phyloP scores from a whole-genome alignment of 2,113 vertebrate genomes.

The Dolichallabes microphthalmus region DNA sequence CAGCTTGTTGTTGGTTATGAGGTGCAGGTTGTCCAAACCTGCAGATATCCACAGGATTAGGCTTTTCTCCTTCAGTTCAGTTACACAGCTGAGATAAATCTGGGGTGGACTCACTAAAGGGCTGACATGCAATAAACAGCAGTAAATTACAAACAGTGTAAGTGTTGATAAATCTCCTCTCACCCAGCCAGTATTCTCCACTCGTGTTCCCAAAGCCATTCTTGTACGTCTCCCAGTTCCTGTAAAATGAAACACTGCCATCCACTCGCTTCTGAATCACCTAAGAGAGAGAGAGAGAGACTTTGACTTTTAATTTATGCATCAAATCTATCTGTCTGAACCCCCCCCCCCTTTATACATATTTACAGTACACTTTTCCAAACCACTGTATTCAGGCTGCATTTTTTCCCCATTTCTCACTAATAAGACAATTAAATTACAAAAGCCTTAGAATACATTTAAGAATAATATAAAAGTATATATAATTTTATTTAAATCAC shows the following conservation, averaged over 20 bases:
- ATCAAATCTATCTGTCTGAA: too few species aligned
- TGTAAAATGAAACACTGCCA: slow-evolving; percentile 59
- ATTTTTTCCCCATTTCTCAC: too few species aligned
- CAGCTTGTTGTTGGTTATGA: slow-evolving; percentile 31
- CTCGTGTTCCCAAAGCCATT: slow-evolving; percentile 59
- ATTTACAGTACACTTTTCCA: not conserved
- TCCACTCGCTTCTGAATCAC: slow-evolving; percentile 64
- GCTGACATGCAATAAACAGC: too few species aligned
- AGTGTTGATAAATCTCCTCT: slow-evolving; percentile 2
- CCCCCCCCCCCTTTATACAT: not conserved
- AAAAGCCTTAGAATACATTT: too few species aligned
- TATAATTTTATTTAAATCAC: not conserved
- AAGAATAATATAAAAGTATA: too few species aligned
- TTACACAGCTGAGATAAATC: too few species aligned
- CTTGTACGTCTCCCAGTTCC: slow-evolving; percentile 56
- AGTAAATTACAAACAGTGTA: too few species aligned
- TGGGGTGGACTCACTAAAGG: too few species aligned
- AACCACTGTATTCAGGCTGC: too few species aligned
- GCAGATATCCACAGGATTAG: not conserved
- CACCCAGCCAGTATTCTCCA: slow-evolving; percentile 65
- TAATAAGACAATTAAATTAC: too few species aligned
- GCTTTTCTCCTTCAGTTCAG: too few species aligned
- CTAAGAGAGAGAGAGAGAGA: slow-evolving; percentile 53
- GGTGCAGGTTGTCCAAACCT: slow-evolving; percentile 63
- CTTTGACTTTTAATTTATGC: not conserved